phyloP scores from a whole-genome alignment of 2,113 vertebrate species.

The Lonchura striata region DNA sequence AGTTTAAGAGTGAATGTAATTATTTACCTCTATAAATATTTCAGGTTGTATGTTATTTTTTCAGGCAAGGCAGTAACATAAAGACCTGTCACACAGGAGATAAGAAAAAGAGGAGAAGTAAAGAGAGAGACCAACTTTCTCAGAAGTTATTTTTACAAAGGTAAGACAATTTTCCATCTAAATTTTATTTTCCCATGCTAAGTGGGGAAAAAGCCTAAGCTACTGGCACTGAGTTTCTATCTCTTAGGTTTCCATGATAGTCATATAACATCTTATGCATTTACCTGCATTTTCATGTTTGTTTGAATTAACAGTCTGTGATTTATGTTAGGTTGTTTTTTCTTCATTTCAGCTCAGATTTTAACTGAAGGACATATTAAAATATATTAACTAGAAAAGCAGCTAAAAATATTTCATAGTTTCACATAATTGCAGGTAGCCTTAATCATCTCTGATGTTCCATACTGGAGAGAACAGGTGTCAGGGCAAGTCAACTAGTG shows the following conservation, averaged over 20 bases:
- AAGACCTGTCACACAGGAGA: slow-evolving; percentile 16
- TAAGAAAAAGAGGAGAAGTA: slow-evolving; percentile 36
- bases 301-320: neutral
- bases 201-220: fast-evolving
- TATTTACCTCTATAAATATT: slow-evolving; percentile 12
- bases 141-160: slow-evolving; percentile 37
- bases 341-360: neutral
- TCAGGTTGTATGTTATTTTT: neutral
- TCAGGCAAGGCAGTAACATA: slow-evolving; percentile 41
- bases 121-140: neutral
- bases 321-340: neutral
- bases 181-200: neutral
- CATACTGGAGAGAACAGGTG: neutral
- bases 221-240: neutral
- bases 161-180: neutral
- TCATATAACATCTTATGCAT: neutral
- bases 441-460: neutral
- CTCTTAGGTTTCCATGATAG: neutral
- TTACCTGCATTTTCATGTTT: slow-evolving; percentile 16
- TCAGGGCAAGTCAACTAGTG: neutral
- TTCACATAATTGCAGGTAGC: neutral
- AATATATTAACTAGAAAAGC: neutral
- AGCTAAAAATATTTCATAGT: neutral
- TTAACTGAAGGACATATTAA: slow-evolving; percentile 12
- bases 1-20: neutral